Conservation (phyloP, 2,797 vertebrate genomes). For the Sebastes glaucus region DNA sequence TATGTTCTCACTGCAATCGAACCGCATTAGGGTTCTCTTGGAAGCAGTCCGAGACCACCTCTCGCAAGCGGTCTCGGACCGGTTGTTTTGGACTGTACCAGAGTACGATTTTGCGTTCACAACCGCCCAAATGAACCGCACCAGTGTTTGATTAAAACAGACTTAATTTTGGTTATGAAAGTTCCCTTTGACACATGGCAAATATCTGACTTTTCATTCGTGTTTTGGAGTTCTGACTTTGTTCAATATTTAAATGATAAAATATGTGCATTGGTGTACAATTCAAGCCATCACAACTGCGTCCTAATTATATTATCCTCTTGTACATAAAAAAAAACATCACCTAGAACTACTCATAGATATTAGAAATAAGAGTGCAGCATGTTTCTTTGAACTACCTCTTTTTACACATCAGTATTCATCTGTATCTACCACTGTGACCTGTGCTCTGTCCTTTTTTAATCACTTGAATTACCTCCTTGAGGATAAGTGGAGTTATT, state of each 20-base stretch:
- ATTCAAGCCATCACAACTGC: neutral
- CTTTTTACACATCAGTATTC: neutral
- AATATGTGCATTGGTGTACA: neutral
- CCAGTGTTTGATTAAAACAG: no score
- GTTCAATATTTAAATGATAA: neutral
- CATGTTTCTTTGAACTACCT: neutral
- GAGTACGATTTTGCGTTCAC: no score
- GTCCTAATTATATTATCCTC: neutral
- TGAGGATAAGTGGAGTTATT: neutral
- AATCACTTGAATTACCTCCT: neutral
- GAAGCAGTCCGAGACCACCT: no score
- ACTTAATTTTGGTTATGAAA: no score
- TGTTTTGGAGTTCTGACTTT: neutral
- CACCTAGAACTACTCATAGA: neutral
- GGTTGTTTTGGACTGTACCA: no score
- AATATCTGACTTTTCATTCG: neutral
- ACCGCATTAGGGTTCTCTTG: no score
- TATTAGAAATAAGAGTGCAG: neutral
- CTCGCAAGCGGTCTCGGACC: no score
- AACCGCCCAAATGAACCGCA: no score
- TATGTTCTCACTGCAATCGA: no score
- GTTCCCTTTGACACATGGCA: no score
- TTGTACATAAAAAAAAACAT: neutral
- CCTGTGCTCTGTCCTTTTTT: neutral
- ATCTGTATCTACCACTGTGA: neutral